A percentile compares a stretch with the other conserved stretches of the same genome.
Evolutionary conservation across 1,140 invertebrate species (phyloP).

Genomic region (Euwallacea similis): DNA sequence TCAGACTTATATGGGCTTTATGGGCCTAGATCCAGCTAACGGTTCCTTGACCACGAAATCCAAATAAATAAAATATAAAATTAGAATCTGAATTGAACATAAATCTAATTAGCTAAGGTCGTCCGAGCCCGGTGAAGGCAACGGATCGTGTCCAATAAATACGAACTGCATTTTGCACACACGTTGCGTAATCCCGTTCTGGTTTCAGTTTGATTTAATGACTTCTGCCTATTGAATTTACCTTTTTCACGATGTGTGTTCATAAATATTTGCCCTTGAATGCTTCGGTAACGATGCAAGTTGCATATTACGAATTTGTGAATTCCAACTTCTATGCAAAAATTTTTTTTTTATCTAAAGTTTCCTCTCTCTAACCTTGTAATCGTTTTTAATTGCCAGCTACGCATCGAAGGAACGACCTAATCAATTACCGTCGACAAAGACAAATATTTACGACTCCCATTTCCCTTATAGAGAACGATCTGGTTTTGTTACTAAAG

Average conservation of each 20-base stretch:
- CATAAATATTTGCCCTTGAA: slow-evolving; percentile 3
- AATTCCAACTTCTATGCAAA: neutral
- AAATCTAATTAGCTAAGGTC: slow-evolving; percentile 33
- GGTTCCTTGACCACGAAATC: neutral
- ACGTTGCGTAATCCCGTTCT: slow-evolving; percentile 16
- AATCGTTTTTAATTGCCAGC: slow-evolving; percentile 17
- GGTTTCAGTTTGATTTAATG: slow-evolving; percentile 18
- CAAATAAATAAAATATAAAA: slow-evolving; percentile 17
- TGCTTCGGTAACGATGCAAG: neutral
- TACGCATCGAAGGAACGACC: slow-evolving; percentile 19
- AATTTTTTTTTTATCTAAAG: neutral
- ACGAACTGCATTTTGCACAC: slow-evolving; percentile 23
- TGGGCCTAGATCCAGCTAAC: neutral
- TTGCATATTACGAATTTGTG: neutral
- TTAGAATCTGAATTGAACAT: slow-evolving; percentile 19
- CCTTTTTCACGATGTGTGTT: neutral
- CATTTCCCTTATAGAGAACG: slow-evolving; percentile 17
- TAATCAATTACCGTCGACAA: slow-evolving; percentile 27
- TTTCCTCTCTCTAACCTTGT: slow-evolving; percentile 17
- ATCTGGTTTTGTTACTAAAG: slow-evolving; percentile 29
- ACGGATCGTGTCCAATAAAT: slow-evolving; percentile 21
- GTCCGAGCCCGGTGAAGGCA: slow-evolving; percentile 15
- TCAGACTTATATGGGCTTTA: no score
- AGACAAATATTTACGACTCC: slow-evolving; percentile 29
- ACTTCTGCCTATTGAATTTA: slow-evolving; percentile 8